Evolutionary conservation across 2,113 vertebrate species (phyloP).

Genomic region (Mus spicilegus): DNA sequence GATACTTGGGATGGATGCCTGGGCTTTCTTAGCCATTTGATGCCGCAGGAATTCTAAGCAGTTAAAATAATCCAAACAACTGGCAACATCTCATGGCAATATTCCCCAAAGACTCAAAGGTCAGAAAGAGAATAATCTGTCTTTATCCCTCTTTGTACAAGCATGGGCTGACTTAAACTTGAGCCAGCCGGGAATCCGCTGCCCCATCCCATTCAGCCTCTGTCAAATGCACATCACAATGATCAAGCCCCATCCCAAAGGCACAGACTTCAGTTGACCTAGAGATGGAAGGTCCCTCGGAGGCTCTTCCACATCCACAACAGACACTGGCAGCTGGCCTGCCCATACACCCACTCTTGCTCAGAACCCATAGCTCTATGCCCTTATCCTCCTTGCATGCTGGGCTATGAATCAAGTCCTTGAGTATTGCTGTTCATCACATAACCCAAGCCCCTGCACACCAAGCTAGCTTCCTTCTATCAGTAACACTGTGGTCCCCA

Average conservation of each 20-base stretch:
- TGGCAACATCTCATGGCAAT: not conserved
- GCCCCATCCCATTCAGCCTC: not conserved
- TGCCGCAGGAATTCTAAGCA: not conserved
- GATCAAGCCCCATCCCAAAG: not conserved
- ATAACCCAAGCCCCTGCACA: not conserved
- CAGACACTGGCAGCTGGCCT: not conserved
- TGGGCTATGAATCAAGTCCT: constrained; percentile 21
- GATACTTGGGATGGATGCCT: not conserved
- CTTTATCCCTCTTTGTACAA: not conserved
- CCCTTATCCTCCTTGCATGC: not conserved
- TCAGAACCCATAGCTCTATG: not conserved
- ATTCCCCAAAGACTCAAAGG: constrained; percentile 10
- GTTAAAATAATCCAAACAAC: constrained; percentile 11
- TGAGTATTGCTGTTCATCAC: not conserved
- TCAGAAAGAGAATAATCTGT: not conserved
- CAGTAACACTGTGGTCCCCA: not conserved
- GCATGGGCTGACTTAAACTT: not conserved
- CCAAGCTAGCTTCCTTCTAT: not conserved
- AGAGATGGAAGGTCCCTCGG: not conserved
- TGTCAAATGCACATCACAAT: not conserved
- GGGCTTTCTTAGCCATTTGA: not conserved
- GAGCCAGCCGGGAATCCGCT: not conserved
- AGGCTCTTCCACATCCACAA: not conserved
- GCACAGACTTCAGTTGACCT: not conserved
- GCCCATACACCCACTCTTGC: not conserved